phyloP scores from a whole-genome alignment of 2,797 vertebrate genomes.

The Synanceia verrucosa region DNA sequence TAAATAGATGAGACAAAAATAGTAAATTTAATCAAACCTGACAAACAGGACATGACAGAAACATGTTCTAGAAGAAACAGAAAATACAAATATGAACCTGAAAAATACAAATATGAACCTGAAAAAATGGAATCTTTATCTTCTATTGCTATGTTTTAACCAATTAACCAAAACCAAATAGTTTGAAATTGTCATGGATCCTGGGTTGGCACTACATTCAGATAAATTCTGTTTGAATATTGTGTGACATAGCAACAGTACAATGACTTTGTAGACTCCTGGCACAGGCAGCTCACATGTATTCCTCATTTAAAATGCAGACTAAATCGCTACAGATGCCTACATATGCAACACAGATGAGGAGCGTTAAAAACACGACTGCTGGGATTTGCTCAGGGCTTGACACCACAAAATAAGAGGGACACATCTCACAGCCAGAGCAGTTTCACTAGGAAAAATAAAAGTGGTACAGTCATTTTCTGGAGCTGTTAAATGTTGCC shows the following conservation, averaged over 20 bases:
- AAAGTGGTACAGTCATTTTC: neutral
- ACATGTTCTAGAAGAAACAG: no score
- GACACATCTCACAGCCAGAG: neutral
- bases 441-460: neutral
- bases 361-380: neutral
- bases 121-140: no score
- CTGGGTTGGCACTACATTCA: no score
- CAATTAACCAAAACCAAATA: no score
- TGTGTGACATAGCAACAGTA: neutral
- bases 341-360: conserved; percentile 11
- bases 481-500: neutral
- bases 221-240: no score
- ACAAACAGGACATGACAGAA: no score
- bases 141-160: no score
- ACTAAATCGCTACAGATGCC: neutral
- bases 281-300: conserved; percentile 10
- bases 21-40: no score
- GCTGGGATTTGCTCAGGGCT: neutral
- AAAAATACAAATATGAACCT: no score
- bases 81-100: no score
- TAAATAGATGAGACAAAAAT: no score
- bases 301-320: conserved; percentile 20
- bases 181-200: no score
- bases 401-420: neutral
- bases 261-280: neutral